phyloP scores from a whole-genome alignment of 2,113 vertebrate genomes.

The Grallaria varia region DNA sequence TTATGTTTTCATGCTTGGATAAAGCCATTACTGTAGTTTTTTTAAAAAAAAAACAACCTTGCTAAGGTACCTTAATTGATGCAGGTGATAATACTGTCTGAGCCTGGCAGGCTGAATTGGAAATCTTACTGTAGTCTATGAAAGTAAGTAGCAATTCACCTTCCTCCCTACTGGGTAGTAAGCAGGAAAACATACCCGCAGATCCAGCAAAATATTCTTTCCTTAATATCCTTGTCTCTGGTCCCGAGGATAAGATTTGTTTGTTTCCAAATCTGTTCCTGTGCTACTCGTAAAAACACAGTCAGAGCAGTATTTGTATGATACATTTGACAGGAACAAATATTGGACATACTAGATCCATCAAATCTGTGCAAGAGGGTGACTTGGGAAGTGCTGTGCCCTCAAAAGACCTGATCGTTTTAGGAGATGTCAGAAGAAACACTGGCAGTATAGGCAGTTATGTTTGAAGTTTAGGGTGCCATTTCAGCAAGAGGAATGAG shows the following conservation, averaged over 20 bases:
- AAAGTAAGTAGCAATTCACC: conserved; percentile 66
- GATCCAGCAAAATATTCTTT: conserved; percentile 67
- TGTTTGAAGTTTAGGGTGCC: not conserved
- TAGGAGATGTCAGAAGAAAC: not conserved
- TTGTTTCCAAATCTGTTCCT: conserved; percentile 45
- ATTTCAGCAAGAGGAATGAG: not conserved
- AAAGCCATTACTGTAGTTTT: conserved; percentile 22
- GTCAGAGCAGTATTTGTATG: not conserved
- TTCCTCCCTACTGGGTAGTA: conserved; percentile 72
- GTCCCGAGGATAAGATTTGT: conserved; percentile 44
- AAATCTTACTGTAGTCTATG: conserved; percentile 20
- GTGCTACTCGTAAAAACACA: not conserved
- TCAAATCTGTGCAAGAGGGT: not conserved
- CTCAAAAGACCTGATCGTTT: not conserved
- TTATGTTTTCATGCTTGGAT: conserved; percentile 22
- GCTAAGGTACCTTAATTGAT: conserved; percentile 37
- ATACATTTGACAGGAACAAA: not conserved
- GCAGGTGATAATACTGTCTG: conserved; percentile 58
- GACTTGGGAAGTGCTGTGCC: not conserved
- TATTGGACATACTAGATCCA: not conserved
- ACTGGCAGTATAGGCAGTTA: not conserved
- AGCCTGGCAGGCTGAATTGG: conserved; percentile 35
- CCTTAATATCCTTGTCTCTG: conserved; percentile 55
- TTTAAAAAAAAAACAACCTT: conserved; percentile 26
- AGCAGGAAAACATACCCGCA: conserved; percentile 45